A percentile compares a stretch with the other conserved stretches of the same genome.
Evolutionary conservation across 35 echinoderm and acorn worm genomes (phyloP).

Genomic region (Ophioderma brevispina): DNA sequence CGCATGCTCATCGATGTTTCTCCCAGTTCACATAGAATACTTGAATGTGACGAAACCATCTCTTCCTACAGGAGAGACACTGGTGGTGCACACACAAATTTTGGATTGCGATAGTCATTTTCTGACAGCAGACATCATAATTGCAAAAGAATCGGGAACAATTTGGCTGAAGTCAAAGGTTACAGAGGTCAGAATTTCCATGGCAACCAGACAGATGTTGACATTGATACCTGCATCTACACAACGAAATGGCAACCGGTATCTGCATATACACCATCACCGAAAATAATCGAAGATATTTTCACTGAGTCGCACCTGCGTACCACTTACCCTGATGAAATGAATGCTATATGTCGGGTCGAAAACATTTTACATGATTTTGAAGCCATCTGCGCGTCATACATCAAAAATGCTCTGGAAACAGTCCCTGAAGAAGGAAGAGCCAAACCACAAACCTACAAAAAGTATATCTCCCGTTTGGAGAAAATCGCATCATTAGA

Average conservation of each 20-base stretch:
- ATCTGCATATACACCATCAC: conserved; percentile 38
- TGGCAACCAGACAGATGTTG: conserved; percentile 33
- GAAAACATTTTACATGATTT: conserved; percentile 42
- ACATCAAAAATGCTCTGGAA: conserved; percentile 70
- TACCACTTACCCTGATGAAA: conserved; percentile 37
- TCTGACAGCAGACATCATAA: conserved; percentile 50
- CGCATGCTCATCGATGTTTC: conserved; percentile 41
- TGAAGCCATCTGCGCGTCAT: conserved; percentile 57
- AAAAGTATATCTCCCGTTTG: not conserved
- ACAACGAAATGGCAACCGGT: conserved; percentile 63
- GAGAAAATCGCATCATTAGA: too few relatives aligned
- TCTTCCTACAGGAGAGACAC: conserved; percentile 31
- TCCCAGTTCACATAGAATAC: conserved; percentile 30
- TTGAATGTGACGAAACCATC: conserved; percentile 61
- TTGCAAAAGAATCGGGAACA: conserved; percentile 38
- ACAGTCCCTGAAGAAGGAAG: conserved; percentile 43
- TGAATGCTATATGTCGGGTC: conserved; percentile 29
- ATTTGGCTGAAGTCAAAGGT: conserved; percentile 54
- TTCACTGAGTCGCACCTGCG: conserved; percentile 48
- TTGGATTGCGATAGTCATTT: conserved; percentile 64
- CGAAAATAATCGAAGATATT: conserved; percentile 47
- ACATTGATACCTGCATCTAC: conserved; percentile 71
- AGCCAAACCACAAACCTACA: not conserved
- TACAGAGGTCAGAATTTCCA: conserved; percentile 11
- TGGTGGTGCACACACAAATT: conserved; percentile 59